Percentiles rank a stretch among this genome's conserved stretches.
Conservation (phyloP, 2,797 vertebrate genomes). For the Coilia nasus region DNA sequence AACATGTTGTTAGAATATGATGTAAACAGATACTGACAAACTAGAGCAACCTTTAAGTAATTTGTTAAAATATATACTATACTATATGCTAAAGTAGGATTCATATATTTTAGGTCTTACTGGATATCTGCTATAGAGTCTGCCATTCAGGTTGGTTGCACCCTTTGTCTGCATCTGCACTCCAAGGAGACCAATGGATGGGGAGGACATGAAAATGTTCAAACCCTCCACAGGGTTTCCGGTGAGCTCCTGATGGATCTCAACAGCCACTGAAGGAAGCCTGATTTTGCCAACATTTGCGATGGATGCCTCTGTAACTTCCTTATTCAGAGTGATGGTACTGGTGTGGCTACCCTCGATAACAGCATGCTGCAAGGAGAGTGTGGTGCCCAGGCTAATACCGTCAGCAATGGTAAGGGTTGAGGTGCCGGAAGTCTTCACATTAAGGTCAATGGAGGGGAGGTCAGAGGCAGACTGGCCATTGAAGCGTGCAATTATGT, state of each 20-base stretch:
- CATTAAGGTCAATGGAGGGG: slow-evolving; percentile 70
- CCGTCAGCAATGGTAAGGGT: slow-evolving; percentile 78
- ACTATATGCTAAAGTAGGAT: neutral
- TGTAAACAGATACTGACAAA: neutral
- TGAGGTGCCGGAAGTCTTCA: slow-evolving; percentile 80
- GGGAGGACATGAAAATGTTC: slow-evolving; percentile 72
- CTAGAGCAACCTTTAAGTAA: neutral
- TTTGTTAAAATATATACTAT: neutral
- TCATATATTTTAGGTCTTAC: slow-evolving; percentile 69
- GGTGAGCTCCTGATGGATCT: slow-evolving; percentile 82
- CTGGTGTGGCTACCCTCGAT: slow-evolving; percentile 83
- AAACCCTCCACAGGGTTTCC: slow-evolving; percentile 75
- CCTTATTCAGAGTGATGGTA: slow-evolving; percentile 73
- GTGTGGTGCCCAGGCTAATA: slow-evolving; percentile 78
- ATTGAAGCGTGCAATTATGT: slow-evolving; percentile 77
- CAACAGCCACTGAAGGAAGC: slow-evolving; percentile 64
- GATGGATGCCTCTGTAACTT: slow-evolving; percentile 75
- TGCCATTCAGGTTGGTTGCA: slow-evolving; percentile 64
- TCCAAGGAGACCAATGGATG: slow-evolving; percentile 80
- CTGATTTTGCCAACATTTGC: slow-evolving; percentile 75
- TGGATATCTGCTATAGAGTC: slow-evolving; percentile 75
- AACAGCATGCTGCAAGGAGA: slow-evolving; percentile 75
- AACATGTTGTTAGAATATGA: neutral
- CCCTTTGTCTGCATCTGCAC: slow-evolving; percentile 67
- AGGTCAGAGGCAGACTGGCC: slow-evolving; percentile 80